phyloP scores from a whole-genome alignment of 2,888 invertebrate species.

The Euzetes globulus region DNA sequence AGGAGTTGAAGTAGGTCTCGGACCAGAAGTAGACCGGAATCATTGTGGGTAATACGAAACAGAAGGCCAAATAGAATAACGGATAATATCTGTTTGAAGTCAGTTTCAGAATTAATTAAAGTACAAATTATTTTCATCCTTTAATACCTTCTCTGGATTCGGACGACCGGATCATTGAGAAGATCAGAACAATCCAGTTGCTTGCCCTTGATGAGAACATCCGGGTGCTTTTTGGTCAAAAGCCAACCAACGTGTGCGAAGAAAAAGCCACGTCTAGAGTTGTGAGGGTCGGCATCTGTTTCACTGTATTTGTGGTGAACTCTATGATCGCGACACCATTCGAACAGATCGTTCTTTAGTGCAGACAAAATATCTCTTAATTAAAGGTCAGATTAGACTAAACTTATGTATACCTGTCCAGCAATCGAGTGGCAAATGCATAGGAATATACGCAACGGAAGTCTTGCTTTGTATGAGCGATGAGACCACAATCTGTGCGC shows the following conservation, averaged over 20 bases:
- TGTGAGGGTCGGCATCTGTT: conserved; percentile 41
- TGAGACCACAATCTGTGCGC: conserved; percentile 94
- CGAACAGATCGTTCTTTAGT: conserved; percentile 46
- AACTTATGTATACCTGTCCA: conserved; percentile 61
- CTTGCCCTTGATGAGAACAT: conserved; percentile 36
- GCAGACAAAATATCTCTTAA: neutral
- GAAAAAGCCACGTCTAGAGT: conserved; percentile 39
- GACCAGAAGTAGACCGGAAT: conserved; percentile 77
- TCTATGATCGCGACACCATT: conserved; percentile 48
- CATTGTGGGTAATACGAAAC: conserved; percentile 56
- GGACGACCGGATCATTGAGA: conserved; percentile 37
- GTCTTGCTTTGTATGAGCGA: conserved; percentile 77
- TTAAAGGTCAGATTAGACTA: neutral
- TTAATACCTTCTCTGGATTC: conserved; percentile 48
- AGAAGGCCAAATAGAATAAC: conserved; percentile 46
- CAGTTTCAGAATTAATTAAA: neutral
- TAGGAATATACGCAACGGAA: conserved; percentile 69
- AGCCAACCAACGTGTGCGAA: conserved; percentile 41
- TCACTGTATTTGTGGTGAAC: conserved; percentile 48
- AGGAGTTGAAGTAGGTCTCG: conserved; percentile 67
- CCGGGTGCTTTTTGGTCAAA: conserved; percentile 37
- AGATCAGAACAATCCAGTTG: conserved; percentile 37
- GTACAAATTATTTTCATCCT: neutral
- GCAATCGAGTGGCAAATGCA: conserved; percentile 73
- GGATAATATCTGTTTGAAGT: conserved; percentile 45